Percentiles rank a stretch among this genome's conserved stretches.
Conservation (phyloP, 1,140 invertebrate genomes). For the Nylanderia fulva region DNA sequence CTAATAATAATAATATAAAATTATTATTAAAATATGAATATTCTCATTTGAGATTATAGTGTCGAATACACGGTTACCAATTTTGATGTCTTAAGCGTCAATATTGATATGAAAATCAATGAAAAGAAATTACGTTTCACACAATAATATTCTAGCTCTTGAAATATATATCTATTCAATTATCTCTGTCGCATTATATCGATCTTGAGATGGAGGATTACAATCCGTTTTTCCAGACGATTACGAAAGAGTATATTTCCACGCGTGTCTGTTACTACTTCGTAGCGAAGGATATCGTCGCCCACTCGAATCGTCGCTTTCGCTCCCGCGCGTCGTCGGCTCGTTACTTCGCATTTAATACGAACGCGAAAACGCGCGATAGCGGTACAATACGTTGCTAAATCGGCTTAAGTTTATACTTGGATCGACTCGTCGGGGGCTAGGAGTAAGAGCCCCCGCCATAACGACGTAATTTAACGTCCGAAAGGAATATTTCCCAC, state of each 20-base stretch:
- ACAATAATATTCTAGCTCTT: neutral
- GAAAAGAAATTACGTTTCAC: neutral
- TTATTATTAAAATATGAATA: too few species aligned
- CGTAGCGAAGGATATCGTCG: constrained; percentile 38
- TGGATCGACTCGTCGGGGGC: constrained; percentile 48
- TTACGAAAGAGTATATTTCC: constrained; percentile 5
- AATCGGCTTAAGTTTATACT: constrained; percentile 64
- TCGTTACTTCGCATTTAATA: constrained; percentile 37
- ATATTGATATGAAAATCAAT: neutral
- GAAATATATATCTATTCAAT: constrained; percentile 16
- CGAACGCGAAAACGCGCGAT: constrained; percentile 34
- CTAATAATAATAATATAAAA: too few species aligned
- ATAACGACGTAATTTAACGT: constrained; percentile 79
- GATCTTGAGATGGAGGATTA: neutral
- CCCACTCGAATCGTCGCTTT: constrained; percentile 47
- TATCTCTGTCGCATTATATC: neutral
- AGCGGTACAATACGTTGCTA: constrained; percentile 47
- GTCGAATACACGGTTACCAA: too few species aligned
- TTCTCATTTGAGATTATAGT: too few species aligned
- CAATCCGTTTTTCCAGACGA: constrained; percentile 28
- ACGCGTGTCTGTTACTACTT: constrained; percentile 28
- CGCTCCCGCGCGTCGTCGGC: neutral
- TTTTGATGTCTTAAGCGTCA: too few species aligned
- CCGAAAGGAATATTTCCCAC: constrained; percentile 84
- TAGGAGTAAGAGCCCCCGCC: constrained; percentile 53